A percentile compares a stretch with the other conserved stretches of the same genome.
Conservation (phyloP, 1,140 invertebrate genomes). For the Grapholita molesta region DNA sequence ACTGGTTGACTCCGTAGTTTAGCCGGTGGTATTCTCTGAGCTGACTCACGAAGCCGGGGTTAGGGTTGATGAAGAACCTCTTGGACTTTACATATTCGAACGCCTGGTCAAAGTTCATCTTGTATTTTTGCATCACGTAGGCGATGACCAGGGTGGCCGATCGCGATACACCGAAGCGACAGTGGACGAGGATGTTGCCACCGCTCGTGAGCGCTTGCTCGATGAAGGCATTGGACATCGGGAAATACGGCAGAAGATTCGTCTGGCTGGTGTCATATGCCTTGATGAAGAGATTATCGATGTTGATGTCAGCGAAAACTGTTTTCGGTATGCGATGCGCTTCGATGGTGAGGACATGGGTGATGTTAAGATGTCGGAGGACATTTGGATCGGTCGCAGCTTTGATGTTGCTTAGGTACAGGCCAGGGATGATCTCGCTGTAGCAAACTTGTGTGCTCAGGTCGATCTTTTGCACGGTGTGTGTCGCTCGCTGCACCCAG, state of each 20-base stretch:
- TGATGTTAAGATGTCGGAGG: slow-evolving; percentile 62
- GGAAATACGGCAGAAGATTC: slow-evolving; percentile 68
- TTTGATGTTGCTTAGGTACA: slow-evolving; percentile 67
- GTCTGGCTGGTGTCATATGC: slow-evolving; percentile 66
- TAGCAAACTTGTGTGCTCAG: slow-evolving; percentile 66
- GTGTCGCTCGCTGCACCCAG: slow-evolving; percentile 51
- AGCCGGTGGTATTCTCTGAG: slow-evolving; percentile 83
- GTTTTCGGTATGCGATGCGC: slow-evolving; percentile 56
- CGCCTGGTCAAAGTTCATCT: slow-evolving; percentile 92
- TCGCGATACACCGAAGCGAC: slow-evolving; percentile 96
- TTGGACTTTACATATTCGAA: slow-evolving; percentile 93
- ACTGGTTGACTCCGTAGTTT: slow-evolving; percentile 57
- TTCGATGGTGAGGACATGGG: slow-evolving; percentile 68
- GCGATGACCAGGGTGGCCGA: slow-evolving; percentile 97
- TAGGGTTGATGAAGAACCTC: slow-evolving; percentile 95
- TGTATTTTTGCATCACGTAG: slow-evolving; percentile 95
- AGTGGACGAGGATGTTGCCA: slow-evolving; percentile 92
- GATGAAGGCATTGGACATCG: slow-evolving; percentile 69
- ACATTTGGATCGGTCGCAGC: slow-evolving; percentile 58
- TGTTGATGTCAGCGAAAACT: slow-evolving; percentile 51
- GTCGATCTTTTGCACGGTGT: slow-evolving; percentile 54
- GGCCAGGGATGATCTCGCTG: slow-evolving; percentile 61
- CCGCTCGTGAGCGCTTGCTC: slow-evolving; percentile 60
- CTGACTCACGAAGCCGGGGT: slow-evolving; percentile 98
- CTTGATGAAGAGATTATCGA: slow-evolving; percentile 65